Base-by-base conservation (phyloP, 2,113 vertebrate genomes). In the Vireo altiloquus region DNA sequence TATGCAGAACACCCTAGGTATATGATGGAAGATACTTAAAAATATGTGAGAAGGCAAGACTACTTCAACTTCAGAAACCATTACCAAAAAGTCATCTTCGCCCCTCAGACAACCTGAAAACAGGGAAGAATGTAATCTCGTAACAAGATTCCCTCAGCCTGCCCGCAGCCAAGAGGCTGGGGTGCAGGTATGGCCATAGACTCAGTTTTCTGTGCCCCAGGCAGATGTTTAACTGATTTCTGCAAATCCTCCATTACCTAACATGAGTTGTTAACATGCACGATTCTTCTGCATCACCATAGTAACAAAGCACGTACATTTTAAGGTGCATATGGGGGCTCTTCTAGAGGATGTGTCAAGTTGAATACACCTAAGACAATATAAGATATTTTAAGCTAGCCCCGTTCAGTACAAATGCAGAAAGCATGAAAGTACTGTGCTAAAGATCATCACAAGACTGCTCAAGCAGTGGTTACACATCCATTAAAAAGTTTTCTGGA, bases 291-390 rank as follows among this genome's bases (percentile, higher is more conserved):
- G 90, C 52, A 88, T 97, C 95, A 85, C 97, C 95, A 97, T 97
- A 96, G 97, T 85, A 97, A 97, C 95, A 86, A 86, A 95, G 83
- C 78, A 89, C 56, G 78, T 95, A 92, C 87, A 94, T 86, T 95
- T 92, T 88, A 95, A 97, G 95, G 94, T 96, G 94, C 77, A 86
- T 94, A 88, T 86, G 74, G 95, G 92, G 87, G 89, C 74, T 96
- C 89, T 93, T 81, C 52, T 86, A 86, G 79, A 94, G 76, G 64
- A 97, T 95, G 75, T 89, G 94, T 95, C 94, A 97, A 94, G 66
- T 39, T 91, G 82, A 90, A 92, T 83, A 65, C 72, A 89, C 56
- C 68, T 80, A 92, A 87, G 74, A 92, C 88, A 95, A 88, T 93
- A 13, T 23, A 87, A 64, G 86, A 44, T 94, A 95, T 94, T 96